A percentile compares a stretch with the other conserved stretches of the same genome.
Evolutionary conservation across 2,888 invertebrate species (phyloP).

Genomic region (Sepiola atlantica): DNA sequence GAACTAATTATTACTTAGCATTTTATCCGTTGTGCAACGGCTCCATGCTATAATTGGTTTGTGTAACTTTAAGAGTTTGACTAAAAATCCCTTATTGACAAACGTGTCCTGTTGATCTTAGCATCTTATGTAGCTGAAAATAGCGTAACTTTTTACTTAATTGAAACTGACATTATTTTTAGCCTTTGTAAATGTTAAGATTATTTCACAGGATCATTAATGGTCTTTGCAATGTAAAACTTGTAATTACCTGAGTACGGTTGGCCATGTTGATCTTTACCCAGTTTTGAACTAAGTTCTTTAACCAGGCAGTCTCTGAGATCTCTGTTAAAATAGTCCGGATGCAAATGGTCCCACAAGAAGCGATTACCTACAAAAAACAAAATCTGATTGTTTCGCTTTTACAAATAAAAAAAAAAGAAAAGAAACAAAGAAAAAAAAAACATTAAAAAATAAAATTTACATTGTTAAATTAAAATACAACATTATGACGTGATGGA

Average conservation of each 20-base stretch:
- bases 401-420: not conserved
- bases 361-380: not conserved
- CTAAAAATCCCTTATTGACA: too few relatives aligned
- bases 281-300: slow-evolving; percentile 4
- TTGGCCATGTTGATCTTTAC: slow-evolving; percentile 23
- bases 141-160: too few relatives aligned
- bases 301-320: slow-evolving; percentile 36
- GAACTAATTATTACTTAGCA: too few relatives aligned
- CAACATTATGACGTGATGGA: not conserved
- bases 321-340: slow-evolving; percentile 39
- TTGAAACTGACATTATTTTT: too few relatives aligned
- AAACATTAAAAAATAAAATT: too few relatives aligned
- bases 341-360: slow-evolving; percentile 40
- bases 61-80: too few relatives aligned
- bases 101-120: too few relatives aligned
- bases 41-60: too few relatives aligned
- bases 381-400: not conserved
- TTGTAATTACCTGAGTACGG: slow-evolving; percentile 35
- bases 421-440: not conserved
- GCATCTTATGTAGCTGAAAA: too few relatives aligned
- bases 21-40: too few relatives aligned
- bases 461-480: not conserved
- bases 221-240: not conserved
- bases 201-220: too few relatives aligned
- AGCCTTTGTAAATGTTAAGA: too few relatives aligned